phyloP scores from a whole-genome alignment of 2,888 invertebrate genomes.

The Himalopsyche tibetana region DNA sequence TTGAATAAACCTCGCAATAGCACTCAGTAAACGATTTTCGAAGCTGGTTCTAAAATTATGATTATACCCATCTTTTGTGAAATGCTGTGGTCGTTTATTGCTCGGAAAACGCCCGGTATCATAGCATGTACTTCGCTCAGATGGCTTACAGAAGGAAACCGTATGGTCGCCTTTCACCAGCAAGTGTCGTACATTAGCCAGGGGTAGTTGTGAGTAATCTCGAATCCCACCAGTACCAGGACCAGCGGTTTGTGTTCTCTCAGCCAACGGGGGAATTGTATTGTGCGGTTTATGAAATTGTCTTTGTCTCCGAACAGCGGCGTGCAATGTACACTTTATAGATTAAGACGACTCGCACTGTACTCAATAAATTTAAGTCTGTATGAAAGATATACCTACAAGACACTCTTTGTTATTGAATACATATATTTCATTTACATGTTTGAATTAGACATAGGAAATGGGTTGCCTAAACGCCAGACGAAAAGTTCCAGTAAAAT shows the following conservation, averaged over 20 bases:
- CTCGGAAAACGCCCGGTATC: constrained; percentile 14
- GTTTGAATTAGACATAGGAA: too few species aligned
- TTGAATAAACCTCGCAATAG: not conserved
- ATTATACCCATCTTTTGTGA: constrained; percentile 15
- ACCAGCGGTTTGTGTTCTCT: constrained; percentile 37
- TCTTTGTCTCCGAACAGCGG: constrained; percentile 40
- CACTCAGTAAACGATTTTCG: not conserved
- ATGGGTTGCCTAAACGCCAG: too few species aligned
- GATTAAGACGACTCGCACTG: not conserved
- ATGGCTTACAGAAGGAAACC: constrained; percentile 19
- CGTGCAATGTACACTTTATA: not conserved
- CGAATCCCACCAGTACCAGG: constrained; percentile 48
- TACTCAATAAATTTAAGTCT: too few species aligned
- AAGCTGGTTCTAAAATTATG: not conserved
- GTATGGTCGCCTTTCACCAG: constrained; percentile 30
- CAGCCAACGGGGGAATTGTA: constrained; percentile 43
- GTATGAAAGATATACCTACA: too few species aligned
- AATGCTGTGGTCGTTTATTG: constrained; percentile 42
- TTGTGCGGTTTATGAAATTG: constrained; percentile 55
- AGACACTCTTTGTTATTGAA: too few species aligned
- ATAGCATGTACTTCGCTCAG: constrained; percentile 23
- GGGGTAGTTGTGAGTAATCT: constrained; percentile 39
- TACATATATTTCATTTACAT: too few species aligned
- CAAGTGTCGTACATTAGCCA: constrained; percentile 50
- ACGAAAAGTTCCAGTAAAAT: too few species aligned